These are phyloP conservation scores for Thereva nobilitata DNA, from an alignment of 2,888 invertebrate species.

Conservation along the genomic window DNA sequence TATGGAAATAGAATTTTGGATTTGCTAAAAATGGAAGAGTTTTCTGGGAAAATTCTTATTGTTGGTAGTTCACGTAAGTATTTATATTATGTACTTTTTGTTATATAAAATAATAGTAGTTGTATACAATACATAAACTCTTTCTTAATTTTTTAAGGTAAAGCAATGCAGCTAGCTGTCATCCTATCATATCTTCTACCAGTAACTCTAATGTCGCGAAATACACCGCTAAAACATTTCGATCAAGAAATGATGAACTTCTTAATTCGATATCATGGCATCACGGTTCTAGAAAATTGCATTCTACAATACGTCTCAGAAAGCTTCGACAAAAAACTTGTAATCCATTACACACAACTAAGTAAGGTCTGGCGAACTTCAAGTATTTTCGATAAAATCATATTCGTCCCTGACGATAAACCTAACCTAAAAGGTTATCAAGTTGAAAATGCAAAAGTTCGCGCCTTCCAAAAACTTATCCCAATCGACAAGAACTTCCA, in stretches of 20 bases:
- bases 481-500: slow-evolving; percentile 23
- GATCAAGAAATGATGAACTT: slow-evolving; percentile 28
- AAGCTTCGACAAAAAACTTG: slow-evolving; percentile 3
- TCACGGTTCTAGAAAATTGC: slow-evolving; percentile 13
- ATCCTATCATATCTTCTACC: slow-evolving; percentile 9
- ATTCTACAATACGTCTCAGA: slow-evolving; percentile 12
- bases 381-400: slow-evolving; percentile 26
- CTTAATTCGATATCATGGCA: slow-evolving; percentile 1
- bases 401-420: slow-evolving; percentile 8
- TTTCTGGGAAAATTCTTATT: slow-evolving; percentile 27
- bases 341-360: slow-evolving; percentile 20
- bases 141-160: slow-evolving; percentile 12
- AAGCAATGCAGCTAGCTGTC: slow-evolving; percentile 18
- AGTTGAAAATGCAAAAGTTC: slow-evolving; percentile 1
- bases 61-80: slow-evolving; percentile 28
- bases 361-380: slow-evolving; percentile 15
- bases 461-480: slow-evolving; percentile 3
- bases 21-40: slow-evolving; percentile 22
- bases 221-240: slow-evolving; percentile 4
- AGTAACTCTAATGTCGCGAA: slow-evolving; percentile 21
- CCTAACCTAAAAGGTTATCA: slow-evolving; percentile 3
- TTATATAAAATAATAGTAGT: no score
- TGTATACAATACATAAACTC: no score
- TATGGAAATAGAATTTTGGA: slow-evolving; percentile 27
- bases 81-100: no score